Evolutionary conservation across 1,140 invertebrate species (phyloP).

Genomic region (Atta cephalotes): DNA sequence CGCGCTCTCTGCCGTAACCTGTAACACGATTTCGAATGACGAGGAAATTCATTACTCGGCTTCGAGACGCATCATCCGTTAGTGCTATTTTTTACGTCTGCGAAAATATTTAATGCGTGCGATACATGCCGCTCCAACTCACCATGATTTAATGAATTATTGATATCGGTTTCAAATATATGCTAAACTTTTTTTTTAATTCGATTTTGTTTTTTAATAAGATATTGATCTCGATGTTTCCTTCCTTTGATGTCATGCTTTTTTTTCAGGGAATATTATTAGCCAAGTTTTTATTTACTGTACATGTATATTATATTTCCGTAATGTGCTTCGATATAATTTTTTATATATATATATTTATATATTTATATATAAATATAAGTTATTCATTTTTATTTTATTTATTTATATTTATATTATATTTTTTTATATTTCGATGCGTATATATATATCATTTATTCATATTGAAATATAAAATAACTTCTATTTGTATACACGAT

Average conservation of each 20-base stretch:
- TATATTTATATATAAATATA: background rate
- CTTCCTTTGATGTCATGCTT: background rate
- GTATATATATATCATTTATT: too few relatives aligned
- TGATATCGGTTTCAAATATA: background rate
- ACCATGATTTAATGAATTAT: background rate
- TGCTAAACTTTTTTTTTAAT: background rate
- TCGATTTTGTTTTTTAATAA: slow-evolving; percentile 1
- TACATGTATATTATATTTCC: background rate
- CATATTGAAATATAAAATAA: background rate
- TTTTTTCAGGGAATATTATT: slow-evolving; percentile 11
- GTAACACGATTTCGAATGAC: slow-evolving; percentile 25
- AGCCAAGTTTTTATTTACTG: slow-evolving; percentile 27
- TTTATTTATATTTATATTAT: too few relatives aligned
- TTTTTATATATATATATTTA: background rate
- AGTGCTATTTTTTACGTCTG: too few relatives aligned
- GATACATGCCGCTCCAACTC: background rate
- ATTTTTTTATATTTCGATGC: too few relatives aligned
- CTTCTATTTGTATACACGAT: background rate
- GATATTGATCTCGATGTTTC: background rate
- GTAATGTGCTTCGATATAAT: background rate
- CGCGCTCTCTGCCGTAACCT: slow-evolving; percentile 2
- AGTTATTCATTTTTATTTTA: too few relatives aligned
- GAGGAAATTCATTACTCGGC: background rate
- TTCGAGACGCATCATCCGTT: background rate
- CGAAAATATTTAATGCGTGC: background rate